Conservation (phyloP, 2,888 invertebrate genomes). For the Pachycephus smyrnensis region DNA sequence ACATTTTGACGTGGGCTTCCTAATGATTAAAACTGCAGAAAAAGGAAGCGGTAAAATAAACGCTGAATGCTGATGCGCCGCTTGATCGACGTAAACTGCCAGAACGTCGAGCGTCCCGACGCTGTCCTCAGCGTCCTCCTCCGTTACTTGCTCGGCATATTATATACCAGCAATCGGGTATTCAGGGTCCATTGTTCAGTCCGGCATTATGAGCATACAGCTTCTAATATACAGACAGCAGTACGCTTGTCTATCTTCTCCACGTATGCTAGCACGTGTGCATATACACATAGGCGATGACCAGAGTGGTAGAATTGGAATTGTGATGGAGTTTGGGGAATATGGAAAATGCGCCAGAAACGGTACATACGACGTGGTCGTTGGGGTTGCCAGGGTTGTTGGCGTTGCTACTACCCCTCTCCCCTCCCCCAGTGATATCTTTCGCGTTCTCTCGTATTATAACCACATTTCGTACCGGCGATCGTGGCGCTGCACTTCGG, state of each 20-base stretch:
- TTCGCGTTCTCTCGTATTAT: conserved; percentile 16
- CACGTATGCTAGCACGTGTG: not conserved
- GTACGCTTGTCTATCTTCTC: conserved; percentile 1
- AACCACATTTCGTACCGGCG: not conserved
- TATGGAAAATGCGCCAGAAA: not conserved
- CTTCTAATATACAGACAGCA: not conserved
- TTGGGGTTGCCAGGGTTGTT: not conserved
- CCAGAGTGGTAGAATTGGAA: not conserved
- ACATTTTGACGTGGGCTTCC: conserved; percentile 9
- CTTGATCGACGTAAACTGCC: conserved; percentile 9
- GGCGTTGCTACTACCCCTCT: not conserved
- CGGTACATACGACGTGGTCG: not conserved
- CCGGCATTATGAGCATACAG: not conserved
- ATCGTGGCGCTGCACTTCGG: not conserved
- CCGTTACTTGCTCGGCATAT: not conserved
- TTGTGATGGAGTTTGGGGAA: not conserved
- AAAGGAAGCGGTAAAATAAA: conserved; percentile 3
- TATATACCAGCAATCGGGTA: not conserved
- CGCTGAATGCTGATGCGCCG: conserved; percentile 6
- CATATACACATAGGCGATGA: not conserved
- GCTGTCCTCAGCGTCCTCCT: not conserved
- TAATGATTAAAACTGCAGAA: conserved; percentile 10
- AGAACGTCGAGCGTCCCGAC: conserved; percentile 10
- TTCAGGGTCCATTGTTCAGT: conserved; percentile 1
- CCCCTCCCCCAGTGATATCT: conserved; percentile 7